Base-by-base conservation (phyloP, 2,113 vertebrate genomes). In the Anhinga rufa region DNA sequence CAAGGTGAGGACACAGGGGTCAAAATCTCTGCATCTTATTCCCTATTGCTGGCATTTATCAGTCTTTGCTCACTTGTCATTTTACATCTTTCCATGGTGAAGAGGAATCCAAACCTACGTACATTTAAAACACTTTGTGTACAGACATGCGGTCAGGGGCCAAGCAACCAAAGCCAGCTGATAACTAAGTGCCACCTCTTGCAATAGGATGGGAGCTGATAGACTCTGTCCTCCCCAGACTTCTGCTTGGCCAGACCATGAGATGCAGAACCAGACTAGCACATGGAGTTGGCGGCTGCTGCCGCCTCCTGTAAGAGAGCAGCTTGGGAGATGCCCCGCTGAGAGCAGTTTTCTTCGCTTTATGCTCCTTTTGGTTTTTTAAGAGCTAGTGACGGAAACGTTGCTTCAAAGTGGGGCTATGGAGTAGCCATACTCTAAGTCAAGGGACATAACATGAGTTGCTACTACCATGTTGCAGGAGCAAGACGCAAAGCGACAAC, bases 1-100 rank as follows among this genome's bases (percentile, higher is more conserved):
- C 38, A 17, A 70, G 42, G 40, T 2, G 1, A 81, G 51, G 42
- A 28, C 18, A 51, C 0, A 0, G 36, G 46, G 14, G 34, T 38
- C 44, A 75, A 71, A 68, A 52, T 25, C 20, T 58, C 38, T 69
- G 46, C 58, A 22, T 24, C 36, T 72, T n/a, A 51, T 55, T 71
- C 17, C 21, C 24, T 65, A 0, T 6, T 65, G 46, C 60, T 90
- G 55, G 17, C n/a, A 26, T 46, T 18, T 18, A 49, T n/a, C 36
- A 49, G 54, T 58, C 72, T 92, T 86, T 66, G 32, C 72, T 86
- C 72, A 19, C 29, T 78, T 74, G 34, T 31, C 36, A 72, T 80
- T 82, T 88, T 34, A 36, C 13, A 29, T 57, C 68, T 92, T 90
- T 93, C 82, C 51, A 54, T 29, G 55, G 38, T 28, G 42, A 96